Percentiles rank a stretch among this genome's conserved stretches.
Conservation (phyloP, 2,797 vertebrate genomes). For the Eremophila alpestris region DNA sequence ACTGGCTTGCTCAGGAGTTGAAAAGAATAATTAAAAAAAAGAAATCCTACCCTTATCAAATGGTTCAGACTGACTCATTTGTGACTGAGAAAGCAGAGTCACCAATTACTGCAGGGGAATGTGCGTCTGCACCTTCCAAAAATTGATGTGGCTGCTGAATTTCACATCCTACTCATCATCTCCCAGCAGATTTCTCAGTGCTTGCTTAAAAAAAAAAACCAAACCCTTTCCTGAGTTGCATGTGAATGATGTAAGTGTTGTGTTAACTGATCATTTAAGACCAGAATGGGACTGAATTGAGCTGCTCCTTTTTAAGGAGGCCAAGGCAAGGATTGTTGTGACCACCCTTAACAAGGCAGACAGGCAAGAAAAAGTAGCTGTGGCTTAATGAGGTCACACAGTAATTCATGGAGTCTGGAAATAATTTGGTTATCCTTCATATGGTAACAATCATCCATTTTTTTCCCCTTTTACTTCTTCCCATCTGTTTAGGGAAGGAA, state of each 20-base stretch:
- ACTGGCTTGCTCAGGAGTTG: neutral
- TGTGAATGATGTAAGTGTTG: slow-evolving; percentile 22
- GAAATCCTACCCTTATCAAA: neutral
- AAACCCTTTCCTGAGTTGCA: neutral
- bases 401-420: neutral
- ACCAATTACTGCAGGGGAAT: slow-evolving; percentile 2
- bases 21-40: neutral
- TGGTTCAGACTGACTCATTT: slow-evolving; percentile 26
- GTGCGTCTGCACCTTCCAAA: slow-evolving; percentile 26
- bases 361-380: neutral
- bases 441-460: fast-evolving
- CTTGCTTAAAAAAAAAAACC: neutral
- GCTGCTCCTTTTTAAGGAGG: neutral
- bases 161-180: slow-evolving; percentile 56
- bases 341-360: neutral
- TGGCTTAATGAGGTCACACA: neutral
- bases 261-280: slow-evolving; percentile 11
- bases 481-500: neutral
- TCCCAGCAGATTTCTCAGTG: neutral
- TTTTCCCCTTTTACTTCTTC: fast-evolving
- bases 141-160: slow-evolving; percentile 24
- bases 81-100: slow-evolving; percentile 45
- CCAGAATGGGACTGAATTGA: neutral
- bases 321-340: neutral
- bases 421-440: neutral